phyloP scores from a whole-genome alignment of 2,797 vertebrate genomes.

The Champsocephalus gunnari region DNA sequence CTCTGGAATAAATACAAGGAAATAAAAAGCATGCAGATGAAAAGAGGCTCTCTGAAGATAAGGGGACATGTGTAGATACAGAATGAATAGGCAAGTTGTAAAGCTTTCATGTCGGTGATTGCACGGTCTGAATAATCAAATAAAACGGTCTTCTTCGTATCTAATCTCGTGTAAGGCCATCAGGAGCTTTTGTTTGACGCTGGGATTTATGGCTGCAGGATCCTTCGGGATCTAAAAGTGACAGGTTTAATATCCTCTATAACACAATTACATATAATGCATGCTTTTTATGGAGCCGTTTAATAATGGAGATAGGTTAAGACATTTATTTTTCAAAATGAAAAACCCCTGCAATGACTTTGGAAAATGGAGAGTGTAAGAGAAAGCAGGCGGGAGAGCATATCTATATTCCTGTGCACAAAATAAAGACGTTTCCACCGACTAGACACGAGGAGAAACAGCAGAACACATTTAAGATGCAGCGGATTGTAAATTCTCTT shows the following conservation, averaged over 20 bases:
- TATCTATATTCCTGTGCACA: slow-evolving; percentile 24
- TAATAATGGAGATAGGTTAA: neutral
- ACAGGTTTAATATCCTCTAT: slow-evolving; percentile 7
- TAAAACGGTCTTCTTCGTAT: slow-evolving; percentile 8
- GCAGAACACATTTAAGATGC: slow-evolving; percentile 3
- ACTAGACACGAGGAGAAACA: slow-evolving; percentile 2
- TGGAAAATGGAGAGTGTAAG: neutral
- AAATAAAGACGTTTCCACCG: slow-evolving; percentile 11
- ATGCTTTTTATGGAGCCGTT: neutral
- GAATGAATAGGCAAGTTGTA: slow-evolving; percentile 7
- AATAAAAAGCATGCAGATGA: slow-evolving; percentile 16
- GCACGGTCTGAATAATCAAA: slow-evolving; percentile 10
- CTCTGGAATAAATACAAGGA: slow-evolving; percentile 41
- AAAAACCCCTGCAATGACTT: slow-evolving; percentile 34
- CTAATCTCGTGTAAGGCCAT: slow-evolving; percentile 12
- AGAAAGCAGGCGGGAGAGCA: slow-evolving; percentile 7
- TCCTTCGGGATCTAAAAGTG: neutral
- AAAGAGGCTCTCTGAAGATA: slow-evolving; percentile 9
- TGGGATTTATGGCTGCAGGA: slow-evolving; percentile 13
- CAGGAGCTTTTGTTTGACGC: neutral
- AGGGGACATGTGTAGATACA: neutral
- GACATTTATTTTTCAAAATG: slow-evolving; percentile 46
- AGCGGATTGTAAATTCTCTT: slow-evolving; percentile 5
- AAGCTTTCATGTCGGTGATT: neutral
- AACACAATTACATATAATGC: slow-evolving; percentile 7